phyloP scores from a whole-genome alignment of 2,797 vertebrate genomes.

The Margarornis squamiger region DNA sequence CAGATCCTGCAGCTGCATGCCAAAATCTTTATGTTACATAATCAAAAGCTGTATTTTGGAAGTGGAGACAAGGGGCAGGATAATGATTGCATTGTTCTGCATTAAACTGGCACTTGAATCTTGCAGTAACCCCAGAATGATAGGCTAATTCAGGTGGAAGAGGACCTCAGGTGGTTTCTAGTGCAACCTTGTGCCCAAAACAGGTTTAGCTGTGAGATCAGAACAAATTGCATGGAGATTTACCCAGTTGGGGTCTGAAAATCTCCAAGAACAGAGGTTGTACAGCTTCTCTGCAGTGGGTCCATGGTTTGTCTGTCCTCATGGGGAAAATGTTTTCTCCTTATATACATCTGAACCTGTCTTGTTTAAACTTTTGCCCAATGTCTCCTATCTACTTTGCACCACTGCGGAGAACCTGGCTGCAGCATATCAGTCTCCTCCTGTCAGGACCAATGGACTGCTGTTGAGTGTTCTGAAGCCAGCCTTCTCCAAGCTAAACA shows the following conservation, averaged over 20 bases:
- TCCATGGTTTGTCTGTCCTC: not conserved
- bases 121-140: not conserved
- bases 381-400: accelerated
- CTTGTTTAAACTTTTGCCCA: not conserved
- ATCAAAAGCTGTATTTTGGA: not conserved
- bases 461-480: not conserved
- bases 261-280: not conserved
- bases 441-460: accelerated
- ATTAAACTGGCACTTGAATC: not conserved
- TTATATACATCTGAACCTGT: not conserved
- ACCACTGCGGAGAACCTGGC: not conserved
- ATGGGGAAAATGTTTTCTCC: not conserved
- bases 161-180: not conserved
- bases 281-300: not conserved
- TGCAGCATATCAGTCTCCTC: not conserved
- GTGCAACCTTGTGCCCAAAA: not conserved
- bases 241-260: not conserved
- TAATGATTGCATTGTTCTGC: not conserved
- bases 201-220: not conserved
- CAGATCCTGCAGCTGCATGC: not conserved
- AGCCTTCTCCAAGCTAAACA: not conserved
- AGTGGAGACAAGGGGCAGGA: not conserved
- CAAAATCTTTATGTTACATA: not conserved
- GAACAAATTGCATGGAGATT: not conserved
- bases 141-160: not conserved